Conservation (phyloP, 2,888 invertebrate genomes). For the Diarsia dahlii region DNA sequence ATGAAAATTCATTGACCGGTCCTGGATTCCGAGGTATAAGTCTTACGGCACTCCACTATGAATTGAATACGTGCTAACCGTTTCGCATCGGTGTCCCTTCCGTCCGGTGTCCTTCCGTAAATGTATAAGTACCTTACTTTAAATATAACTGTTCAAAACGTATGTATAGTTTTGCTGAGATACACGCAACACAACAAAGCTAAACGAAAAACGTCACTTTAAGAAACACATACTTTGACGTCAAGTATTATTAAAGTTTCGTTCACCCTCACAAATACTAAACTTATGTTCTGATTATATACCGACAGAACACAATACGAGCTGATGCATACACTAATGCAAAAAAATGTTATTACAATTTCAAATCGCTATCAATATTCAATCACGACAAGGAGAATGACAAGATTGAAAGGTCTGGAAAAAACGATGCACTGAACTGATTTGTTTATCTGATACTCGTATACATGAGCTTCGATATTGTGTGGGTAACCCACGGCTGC, state of each 20-base stretch:
- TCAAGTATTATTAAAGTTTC: not conserved
- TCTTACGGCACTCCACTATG: no score
- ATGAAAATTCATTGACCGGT: no score
- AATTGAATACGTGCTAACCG: no score
- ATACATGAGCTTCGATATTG: conserved; percentile 18
- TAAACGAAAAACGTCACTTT: not conserved
- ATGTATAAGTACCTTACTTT: no score
- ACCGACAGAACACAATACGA: not conserved
- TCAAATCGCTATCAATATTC: conserved; percentile 32
- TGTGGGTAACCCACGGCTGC: no score
- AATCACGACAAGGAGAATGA: conserved; percentile 15
- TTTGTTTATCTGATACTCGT: conserved; percentile 1
- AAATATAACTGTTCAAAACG: no score
- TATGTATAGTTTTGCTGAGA: no score
- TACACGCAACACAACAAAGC: not conserved
- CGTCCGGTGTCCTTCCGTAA: no score
- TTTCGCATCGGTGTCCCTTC: no score
- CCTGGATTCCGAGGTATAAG: no score
- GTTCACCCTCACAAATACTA: not conserved
- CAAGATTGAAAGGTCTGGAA: conserved; percentile 18
- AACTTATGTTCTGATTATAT: not conserved
- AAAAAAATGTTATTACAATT: conserved; percentile 44
- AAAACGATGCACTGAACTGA: conserved; percentile 36
- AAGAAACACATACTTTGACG: not conserved
- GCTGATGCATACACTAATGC: conserved; percentile 25